Evolutionary conservation across 2,888 invertebrate genomes (phyloP).

Genomic region (Lepas anatifera): DNA sequence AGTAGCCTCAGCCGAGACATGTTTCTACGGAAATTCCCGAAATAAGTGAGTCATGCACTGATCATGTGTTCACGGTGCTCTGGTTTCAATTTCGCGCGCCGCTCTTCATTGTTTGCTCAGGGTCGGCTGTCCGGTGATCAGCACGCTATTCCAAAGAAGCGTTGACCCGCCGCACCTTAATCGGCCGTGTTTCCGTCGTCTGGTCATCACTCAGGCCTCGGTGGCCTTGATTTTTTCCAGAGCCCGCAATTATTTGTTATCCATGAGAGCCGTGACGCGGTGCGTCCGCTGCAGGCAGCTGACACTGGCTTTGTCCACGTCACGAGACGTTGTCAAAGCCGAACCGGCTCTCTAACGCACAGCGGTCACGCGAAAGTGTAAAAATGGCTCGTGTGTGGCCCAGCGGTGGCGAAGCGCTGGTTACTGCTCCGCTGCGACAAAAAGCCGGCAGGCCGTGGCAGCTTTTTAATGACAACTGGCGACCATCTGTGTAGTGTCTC

Average conservation of each 20-base stretch:
- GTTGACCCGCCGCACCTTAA: background rate
- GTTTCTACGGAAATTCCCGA: no score
- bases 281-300: no score
- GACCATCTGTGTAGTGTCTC: background rate
- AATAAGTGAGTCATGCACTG: background rate
- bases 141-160: background rate
- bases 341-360: background rate
- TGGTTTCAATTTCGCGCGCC: no score
- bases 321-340: background rate
- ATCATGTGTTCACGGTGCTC: background rate
- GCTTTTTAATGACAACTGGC: constrained; percentile 6
- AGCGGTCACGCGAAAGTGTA: background rate
- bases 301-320: background rate
- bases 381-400: constrained; percentile 7
- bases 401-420: background rate
- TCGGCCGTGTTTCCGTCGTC: background rate
- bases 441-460: background rate
- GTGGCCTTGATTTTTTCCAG: constrained; percentile 5
- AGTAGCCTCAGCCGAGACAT: no score
- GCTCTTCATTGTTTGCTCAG: no score
- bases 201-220: background rate
- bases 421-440: background rate
- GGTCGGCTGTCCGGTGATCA: background rate
- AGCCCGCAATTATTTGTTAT: constrained; percentile 8
- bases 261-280: background rate